phyloP scores from a whole-genome alignment of 2,888 invertebrate species.

The Nipponacmea schrenckii region DNA sequence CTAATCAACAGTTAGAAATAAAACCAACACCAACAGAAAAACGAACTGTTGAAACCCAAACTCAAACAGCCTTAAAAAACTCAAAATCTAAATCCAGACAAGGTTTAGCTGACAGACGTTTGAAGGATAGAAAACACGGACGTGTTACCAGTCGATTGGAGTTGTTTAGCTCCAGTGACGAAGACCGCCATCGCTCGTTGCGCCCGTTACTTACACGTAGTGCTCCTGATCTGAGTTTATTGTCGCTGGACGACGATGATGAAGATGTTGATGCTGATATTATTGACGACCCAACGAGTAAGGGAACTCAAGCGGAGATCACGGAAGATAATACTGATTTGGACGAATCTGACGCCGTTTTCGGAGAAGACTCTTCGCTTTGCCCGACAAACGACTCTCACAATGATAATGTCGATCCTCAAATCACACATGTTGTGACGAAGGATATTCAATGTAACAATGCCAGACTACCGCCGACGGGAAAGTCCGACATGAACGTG shows the following conservation, averaged over 20 bases:
- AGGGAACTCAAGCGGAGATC: conserved; percentile 5
- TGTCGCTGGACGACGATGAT: conserved; percentile 32
- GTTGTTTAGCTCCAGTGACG: conserved; percentile 55
- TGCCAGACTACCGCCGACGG: background rate
- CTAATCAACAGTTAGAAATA: too few relatives aligned
- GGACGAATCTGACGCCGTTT: conserved; percentile 8
- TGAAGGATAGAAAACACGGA: conserved; percentile 26
- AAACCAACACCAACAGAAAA: conserved; percentile 17
- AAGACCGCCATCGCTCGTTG: conserved; percentile 38
- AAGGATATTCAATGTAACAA: background rate
- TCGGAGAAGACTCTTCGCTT: background rate
- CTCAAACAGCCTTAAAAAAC: conserved; percentile 25
- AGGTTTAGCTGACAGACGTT: background rate
- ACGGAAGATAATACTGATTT: conserved; percentile 12
- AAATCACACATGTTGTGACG: too few relatives aligned
- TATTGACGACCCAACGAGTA: conserved; percentile 16
- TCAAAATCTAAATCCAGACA: conserved; percentile 10
- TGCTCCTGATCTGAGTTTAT: conserved; percentile 56
- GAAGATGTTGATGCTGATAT: conserved; percentile 28
- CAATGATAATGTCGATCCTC: too few relatives aligned
- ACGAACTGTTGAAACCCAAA: conserved; percentile 42
- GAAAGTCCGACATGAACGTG: background rate
- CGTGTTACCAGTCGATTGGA: conserved; percentile 56
- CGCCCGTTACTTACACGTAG: conserved; percentile 50
- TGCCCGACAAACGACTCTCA: background rate